phyloP scores from a whole-genome alignment of 2,797 vertebrate species.

The Capromys pilorides region DNA sequence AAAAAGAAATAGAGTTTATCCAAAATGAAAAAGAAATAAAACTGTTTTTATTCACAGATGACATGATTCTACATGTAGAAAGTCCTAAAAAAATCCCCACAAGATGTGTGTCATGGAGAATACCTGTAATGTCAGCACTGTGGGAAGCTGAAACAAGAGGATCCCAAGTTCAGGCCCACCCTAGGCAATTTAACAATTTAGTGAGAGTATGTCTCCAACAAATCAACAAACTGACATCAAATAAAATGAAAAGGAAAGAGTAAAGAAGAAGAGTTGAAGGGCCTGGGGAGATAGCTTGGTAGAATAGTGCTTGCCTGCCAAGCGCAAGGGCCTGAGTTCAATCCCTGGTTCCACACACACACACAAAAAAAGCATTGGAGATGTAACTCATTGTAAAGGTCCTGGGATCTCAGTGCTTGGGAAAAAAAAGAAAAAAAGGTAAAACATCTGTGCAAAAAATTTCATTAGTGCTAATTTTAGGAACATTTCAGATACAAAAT shows the following conservation, averaged over 20 bases:
- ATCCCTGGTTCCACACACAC: too few species aligned
- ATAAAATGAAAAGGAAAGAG: not conserved
- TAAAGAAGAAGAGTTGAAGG: not conserved
- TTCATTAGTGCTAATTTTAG: not conserved
- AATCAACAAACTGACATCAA: not conserved
- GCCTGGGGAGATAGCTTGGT: not conserved
- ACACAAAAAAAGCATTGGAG: not conserved
- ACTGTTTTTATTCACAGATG: not conserved
- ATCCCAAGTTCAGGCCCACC: not conserved
- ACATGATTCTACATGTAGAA: not conserved
- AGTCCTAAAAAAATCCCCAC: not conserved
- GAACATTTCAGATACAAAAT: slow-evolving; percentile 2
- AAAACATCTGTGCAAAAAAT: not conserved
- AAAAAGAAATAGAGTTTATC: not conserved
- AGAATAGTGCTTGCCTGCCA: too few species aligned
- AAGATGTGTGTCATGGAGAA: not conserved
- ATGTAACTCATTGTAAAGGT: not conserved
- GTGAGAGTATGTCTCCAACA: not conserved
- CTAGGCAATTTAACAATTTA: not conserved
- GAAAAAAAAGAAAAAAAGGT: not conserved
- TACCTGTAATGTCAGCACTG: not conserved
- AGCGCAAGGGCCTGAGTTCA: too few species aligned
- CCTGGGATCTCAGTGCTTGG: not conserved
- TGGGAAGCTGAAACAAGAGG: not conserved
- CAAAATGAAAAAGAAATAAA: not conserved